Evolutionary conservation across 2,888 invertebrate species (phyloP), one percentile per base, ranked within the genome.

Genomic region (Microctonus hyperodae): DNA sequence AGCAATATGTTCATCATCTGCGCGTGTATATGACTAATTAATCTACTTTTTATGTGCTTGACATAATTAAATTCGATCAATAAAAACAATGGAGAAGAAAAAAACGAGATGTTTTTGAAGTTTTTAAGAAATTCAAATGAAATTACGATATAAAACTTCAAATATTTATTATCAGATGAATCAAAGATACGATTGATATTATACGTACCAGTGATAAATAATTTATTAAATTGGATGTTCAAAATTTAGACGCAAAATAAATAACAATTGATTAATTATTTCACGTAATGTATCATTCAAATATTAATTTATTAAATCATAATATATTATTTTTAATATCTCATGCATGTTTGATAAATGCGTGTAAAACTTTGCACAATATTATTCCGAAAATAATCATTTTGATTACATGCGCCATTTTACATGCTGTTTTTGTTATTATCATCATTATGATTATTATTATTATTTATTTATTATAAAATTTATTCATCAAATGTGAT

Each of bases 401-500:
- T 44, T 40, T 60, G 5, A 44, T 60, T 35, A 59, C 20, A 11
- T n/a, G 35, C 16, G 23, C 33, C 40, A n/a, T 28, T 40, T 71
- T 68, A 57, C 64, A 65, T 76, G 65, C 61, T 73, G 28, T 68
- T 70, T 60, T 28, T 44, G 60, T 31, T 60, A 51, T 59, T 74
- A 75, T 73, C n/a, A n/a, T n/a, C n/a, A n/a, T n/a, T n/a, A n/a
- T n/a, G n/a, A n/a, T n/a, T n/a, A n/a, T n/a, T n/a, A n/a, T n/a
- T n/a, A n/a, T n/a, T n/a, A n/a, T n/a, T n/a, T n/a, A n/a, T n/a
- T n/a, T n/a, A n/a, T 65, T 65, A 58, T 72, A 78, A 73, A 67
- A 67, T 76, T 78, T 75, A 16, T 44, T 75, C 72, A 75, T 73
- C 75, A 74, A 78, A 76, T 81, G 80, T 80, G 80, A 80, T 81